Evolutionary conservation across 2,113 vertebrate genomes (phyloP), one percentile per base, ranked within the genome.

Genomic region (Nicator chloris): DNA sequence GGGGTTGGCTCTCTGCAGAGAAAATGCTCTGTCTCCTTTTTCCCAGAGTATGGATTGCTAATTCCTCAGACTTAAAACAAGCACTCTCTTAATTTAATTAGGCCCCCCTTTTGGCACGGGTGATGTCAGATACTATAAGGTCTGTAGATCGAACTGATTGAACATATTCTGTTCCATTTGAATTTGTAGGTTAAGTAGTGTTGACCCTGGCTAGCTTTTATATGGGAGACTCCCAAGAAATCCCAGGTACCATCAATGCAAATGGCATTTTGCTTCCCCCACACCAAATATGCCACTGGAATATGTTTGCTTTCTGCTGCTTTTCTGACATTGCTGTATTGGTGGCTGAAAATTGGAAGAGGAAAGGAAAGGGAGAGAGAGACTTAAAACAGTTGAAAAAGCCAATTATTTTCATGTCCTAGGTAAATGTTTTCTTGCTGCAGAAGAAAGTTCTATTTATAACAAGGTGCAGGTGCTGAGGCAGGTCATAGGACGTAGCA

Each of bases 11-110:
- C 50, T 24, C 45, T 70, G 60, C 2, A 4, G 27, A 6, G 24
- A 15, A 53, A 71, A 37, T 6, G 3, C 39, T 91, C 35, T 3
- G 1, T 51, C 39, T 71, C 31, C 63, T 42, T 86, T 30, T 73
- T 27, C 60, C 17, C 30, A 40, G 13, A 23, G 44, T 51, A 51
- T 44, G 60, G 63, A 59, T 92, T 83, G 54, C 47, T 90, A 37
- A 77, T 91, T 80, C 42, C 66, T 85, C 75, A 90, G 60, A 45
- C 17, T 65, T 79, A 35, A 77, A 97, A 42, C 85, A 90, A 54
- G 78, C 39, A 26, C 39, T 85, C 14, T 70, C 71, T 86, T 96
- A 63, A 96, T 95, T 88, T 80, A 82, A 88, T 95, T 92, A 73
- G 30, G 21, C 60, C 24, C 28, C 33, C 5, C 64, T 83, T 78